Evolutionary conservation across 2,797 vertebrate species (phyloP), one percentile per base, ranked within the genome.

Genomic region (Schizopygopsis malacanthus): DNA sequence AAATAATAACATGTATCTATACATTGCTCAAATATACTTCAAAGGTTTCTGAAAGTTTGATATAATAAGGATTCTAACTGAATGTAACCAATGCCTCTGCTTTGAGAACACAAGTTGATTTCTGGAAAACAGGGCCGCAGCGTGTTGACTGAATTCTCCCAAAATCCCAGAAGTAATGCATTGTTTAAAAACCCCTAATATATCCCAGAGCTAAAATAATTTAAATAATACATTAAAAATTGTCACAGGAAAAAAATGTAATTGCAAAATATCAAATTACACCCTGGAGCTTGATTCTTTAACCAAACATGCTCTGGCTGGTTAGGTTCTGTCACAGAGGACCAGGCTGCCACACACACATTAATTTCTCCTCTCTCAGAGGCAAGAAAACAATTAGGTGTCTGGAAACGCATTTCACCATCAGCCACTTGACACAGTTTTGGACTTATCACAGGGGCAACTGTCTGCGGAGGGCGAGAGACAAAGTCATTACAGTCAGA

Each of bases 371-470:
- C 81, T 94, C 94, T 93, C 95, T 95, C 94, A 94, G 92, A 95
- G 93, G 92, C 93, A 94, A 90, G 90, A 95, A 96, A 96, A 96
- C 95, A 96, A 96, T 96, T 95, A 96, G 94, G 92, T 93, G 92
- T 92, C 93, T 93, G 93, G 75, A 92, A 75, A 93, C 91, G 93
- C 92, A 93, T 95, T 93, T 94, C 91, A 90, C 93, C 90, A 93
- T 92, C 93, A 92, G 92, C 92, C 92, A 94, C 95, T 95, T 94
- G 94, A 96, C 95, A 96, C 94, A 94, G 93, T 95, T 96, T 94
- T 93, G 83, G 83, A 94, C 95, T 95, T 94, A 94, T 95, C 94
- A 92, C 90, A 92, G 93, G 94, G 93, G 93, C 94, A 93, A 95
- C 94, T 94, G 95, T 94, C 94, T 95, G 93, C 91, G 85, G 94